Evolutionary conservation across 2,113 vertebrate species (phyloP).

Genomic region (Phoxinus phoxinus): DNA sequence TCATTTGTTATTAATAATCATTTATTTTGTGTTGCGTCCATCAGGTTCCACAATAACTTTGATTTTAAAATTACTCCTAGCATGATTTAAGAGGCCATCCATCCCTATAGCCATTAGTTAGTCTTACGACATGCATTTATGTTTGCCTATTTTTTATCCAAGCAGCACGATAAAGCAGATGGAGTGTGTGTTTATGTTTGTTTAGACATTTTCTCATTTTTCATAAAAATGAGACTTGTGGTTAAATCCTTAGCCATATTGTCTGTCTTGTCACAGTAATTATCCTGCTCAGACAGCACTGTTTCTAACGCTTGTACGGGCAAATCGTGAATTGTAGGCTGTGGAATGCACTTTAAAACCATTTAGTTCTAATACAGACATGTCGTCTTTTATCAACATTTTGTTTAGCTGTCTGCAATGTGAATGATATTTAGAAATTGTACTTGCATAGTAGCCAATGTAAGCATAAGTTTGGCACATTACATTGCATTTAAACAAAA

Average conservation of each 20-base stretch:
- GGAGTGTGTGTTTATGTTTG: slow-evolving; percentile 2
- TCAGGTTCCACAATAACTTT: background rate
- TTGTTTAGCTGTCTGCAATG: background rate
- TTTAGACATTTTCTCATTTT: slow-evolving; percentile 8
- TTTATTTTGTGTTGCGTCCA: background rate
- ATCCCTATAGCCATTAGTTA: background rate
- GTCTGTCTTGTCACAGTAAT: slow-evolving; percentile 18
- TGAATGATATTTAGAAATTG: background rate
- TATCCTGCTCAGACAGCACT: background rate
- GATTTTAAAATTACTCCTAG: too few relatives aligned
- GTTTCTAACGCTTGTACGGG: background rate
- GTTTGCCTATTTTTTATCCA: background rate
- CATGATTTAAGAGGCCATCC: background rate
- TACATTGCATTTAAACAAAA: background rate
- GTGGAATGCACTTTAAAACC: background rate
- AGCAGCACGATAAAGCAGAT: background rate
- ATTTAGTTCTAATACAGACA: background rate
- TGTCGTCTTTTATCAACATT: background rate
- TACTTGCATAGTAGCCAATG: background rate
- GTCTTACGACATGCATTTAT: background rate
- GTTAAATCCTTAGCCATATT: slow-evolving; percentile 3
- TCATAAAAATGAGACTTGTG: slow-evolving; percentile 3
- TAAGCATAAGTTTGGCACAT: background rate
- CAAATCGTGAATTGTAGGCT: background rate
- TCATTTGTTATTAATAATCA: background rate